These are phyloP conservation scores for Trichogramma pretiosum DNA, from an alignment of 1,140 invertebrate genomes.

Conservation along the genomic window DNA sequence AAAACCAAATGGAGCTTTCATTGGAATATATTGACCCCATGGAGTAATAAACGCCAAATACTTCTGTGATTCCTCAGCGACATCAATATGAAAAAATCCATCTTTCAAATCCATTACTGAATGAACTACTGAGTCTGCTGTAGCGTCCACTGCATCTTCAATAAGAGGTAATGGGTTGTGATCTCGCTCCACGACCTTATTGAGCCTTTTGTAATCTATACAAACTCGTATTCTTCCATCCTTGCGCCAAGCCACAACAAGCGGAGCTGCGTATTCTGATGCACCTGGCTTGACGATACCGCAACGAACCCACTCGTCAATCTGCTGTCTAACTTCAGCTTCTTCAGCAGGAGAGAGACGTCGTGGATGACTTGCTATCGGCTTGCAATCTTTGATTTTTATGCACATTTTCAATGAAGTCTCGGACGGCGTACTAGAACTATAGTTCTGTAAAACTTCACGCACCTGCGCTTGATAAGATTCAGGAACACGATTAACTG, in stretches of 20 bases:
- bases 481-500: too few species aligned
- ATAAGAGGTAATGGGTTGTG: not conserved
- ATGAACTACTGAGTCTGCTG: conserved; percentile 17
- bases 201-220: not conserved
- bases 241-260: not conserved
- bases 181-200: not conserved
- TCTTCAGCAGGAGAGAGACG: conserved; percentile 10
- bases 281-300: conserved; percentile 4
- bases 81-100: conserved; percentile 33
- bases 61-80: conserved; percentile 23
- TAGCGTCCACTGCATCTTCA: not conserved
- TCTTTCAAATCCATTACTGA: conserved; percentile 30
- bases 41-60: conserved; percentile 29
- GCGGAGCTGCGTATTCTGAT: not conserved
- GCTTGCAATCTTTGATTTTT: not conserved
- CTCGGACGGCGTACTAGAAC: too few species aligned
- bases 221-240: not conserved
- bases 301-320: conserved; percentile 3
- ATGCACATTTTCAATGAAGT: conserved; percentile 6
- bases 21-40: conserved; percentile 6
- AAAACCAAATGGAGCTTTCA: conserved; percentile 4
- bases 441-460: too few species aligned
- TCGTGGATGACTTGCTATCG: conserved; percentile 4
- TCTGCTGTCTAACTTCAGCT: conserved; percentile 3
- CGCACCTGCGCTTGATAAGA: too few species aligned